A percentile compares a stretch with the other conserved stretches of the same genome.
phyloP scores from a whole-genome alignment of 2,888 invertebrate species.

The Chymomyza fuscimana region DNA sequence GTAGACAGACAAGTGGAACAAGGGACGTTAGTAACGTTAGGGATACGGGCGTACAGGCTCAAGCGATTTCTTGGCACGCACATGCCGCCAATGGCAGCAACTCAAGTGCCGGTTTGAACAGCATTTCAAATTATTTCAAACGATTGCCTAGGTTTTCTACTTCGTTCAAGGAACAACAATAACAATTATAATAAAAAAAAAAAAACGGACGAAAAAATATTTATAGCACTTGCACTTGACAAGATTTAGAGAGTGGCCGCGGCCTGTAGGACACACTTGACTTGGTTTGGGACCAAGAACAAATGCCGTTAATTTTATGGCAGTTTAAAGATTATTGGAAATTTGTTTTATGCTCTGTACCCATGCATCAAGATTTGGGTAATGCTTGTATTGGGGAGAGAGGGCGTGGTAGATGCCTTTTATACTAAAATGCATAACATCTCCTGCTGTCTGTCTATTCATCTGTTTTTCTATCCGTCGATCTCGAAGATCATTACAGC shows the following conservation, averaged over 20 bases:
- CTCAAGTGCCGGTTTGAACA: slow-evolving; percentile 13
- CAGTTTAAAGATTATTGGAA: slow-evolving; percentile 72
- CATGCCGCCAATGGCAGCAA: slow-evolving; percentile 32
- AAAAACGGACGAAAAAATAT: slow-evolving; percentile 56
- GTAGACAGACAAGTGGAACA: slow-evolving; percentile 14
- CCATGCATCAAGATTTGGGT: too few species aligned
- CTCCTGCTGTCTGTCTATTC: too few species aligned
- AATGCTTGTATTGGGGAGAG: too few species aligned
- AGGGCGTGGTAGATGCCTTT: too few species aligned
- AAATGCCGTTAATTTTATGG: slow-evolving; percentile 69
- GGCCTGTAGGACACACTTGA: slow-evolving; percentile 37
- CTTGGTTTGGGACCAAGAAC: slow-evolving; percentile 25
- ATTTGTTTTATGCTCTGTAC: slow-evolving; percentile 57
- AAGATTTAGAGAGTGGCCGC: slow-evolving; percentile 50
- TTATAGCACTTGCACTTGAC: slow-evolving; percentile 73
- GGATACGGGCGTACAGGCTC: neutral
- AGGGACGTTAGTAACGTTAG: slow-evolving; percentile 5
- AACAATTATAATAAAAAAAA: slow-evolving; percentile 1
- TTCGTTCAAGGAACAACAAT: slow-evolving; percentile 23
- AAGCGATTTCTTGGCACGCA: neutral
- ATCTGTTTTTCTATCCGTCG: too few species aligned
- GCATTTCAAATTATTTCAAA: slow-evolving; percentile 60
- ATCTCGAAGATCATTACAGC: too few species aligned
- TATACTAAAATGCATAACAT: too few species aligned
- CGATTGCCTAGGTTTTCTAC: slow-evolving; percentile 42